Conservation (phyloP, 2,888 invertebrate genomes). For the Chloromyia formosa region DNA sequence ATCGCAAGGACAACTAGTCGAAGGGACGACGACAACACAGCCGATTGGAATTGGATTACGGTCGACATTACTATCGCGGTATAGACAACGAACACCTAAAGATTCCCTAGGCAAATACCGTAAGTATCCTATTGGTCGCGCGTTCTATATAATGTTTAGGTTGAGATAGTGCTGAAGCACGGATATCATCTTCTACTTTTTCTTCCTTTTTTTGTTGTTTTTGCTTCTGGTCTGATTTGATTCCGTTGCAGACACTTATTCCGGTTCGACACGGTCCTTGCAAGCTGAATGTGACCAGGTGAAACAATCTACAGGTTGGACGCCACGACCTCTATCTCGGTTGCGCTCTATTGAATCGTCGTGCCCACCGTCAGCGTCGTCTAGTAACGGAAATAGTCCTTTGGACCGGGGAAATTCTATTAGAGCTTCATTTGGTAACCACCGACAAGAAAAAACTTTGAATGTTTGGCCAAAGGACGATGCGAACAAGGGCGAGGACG, state of each 20-base stretch:
- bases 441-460: background rate
- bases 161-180: background rate
- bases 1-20: background rate
- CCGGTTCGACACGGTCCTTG: background rate
- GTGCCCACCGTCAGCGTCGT: background rate
- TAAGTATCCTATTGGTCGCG: background rate
- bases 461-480: background rate
- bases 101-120: constrained; percentile 17
- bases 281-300: background rate
- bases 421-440: constrained; percentile 23
- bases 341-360: constrained; percentile 14
- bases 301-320: constrained; percentile 34
- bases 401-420: constrained; percentile 33
- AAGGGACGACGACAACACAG: background rate
- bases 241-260: constrained; percentile 24
- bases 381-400: background rate
- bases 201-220: background rate
- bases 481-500: constrained; percentile 16
- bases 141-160: background rate
- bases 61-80: constrained; percentile 15
- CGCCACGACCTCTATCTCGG: background rate
- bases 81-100: background rate
- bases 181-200: constrained; percentile 10
- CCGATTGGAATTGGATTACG: constrained; percentile 14
- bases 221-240: background rate